Percentiles rank a stretch among this genome's conserved stretches.
Evolutionary conservation across 1,140 invertebrate species (phyloP).

Genomic region (Ostrea denselamellosa): DNA sequence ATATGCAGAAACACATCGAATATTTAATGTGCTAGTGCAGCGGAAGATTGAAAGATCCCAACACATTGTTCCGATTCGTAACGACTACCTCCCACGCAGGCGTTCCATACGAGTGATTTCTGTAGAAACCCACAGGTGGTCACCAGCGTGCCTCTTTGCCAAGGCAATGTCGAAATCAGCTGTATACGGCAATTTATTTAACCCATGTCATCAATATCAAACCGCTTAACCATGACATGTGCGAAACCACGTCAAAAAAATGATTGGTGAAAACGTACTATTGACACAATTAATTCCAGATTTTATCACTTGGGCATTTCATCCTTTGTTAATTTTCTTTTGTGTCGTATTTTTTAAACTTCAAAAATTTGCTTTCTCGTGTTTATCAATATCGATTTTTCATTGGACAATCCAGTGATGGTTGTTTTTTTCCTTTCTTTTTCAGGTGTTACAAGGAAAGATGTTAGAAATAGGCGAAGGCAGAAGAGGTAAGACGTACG

Average conservation of each 20-base stretch:
- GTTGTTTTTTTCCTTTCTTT: background rate
- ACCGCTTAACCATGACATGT: slow-evolving; percentile 28
- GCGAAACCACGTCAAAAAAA: slow-evolving; percentile 12
- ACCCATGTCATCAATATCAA: background rate
- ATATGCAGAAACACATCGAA: background rate
- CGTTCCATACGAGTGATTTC: background rate
- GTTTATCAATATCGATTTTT: background rate
- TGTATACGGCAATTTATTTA: background rate
- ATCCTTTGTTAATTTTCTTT: slow-evolving; percentile 33
- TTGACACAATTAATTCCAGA: background rate
- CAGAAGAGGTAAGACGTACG: background rate
- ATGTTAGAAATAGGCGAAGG: background rate
- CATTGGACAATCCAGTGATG: background rate
- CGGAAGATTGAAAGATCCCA: background rate
- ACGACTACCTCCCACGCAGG: background rate
- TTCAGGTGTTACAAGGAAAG: background rate
- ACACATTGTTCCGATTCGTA: background rate
- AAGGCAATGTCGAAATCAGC: slow-evolving; percentile 12
- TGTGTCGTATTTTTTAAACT: slow-evolving; percentile 1
- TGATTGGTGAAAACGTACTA: slow-evolving; percentile 10
- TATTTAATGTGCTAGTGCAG: background rate
- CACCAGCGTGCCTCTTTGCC: background rate
- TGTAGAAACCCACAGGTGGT: background rate
- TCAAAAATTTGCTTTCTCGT: background rate
- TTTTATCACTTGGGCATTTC: slow-evolving; percentile 7